Evolutionary conservation across 1,140 invertebrate genomes (phyloP).

Genomic region (Trichomalopsis sarcophagae): DNA sequence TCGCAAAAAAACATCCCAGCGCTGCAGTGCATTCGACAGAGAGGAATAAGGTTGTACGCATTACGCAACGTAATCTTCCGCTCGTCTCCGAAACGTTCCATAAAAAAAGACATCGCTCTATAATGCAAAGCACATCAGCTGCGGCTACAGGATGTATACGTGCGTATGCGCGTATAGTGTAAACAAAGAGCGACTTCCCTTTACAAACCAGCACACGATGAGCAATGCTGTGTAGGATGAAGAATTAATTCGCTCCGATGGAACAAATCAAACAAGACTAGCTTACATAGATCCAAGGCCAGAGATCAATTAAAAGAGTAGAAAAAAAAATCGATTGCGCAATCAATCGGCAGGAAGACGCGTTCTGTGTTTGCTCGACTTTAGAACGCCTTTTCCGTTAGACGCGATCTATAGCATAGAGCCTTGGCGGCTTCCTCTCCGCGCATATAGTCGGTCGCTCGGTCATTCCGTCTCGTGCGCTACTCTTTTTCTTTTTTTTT

Average conservation of each 20-base stretch:
- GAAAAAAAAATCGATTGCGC: not conserved
- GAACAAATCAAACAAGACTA: not conserved
- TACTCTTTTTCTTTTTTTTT: not conserved
- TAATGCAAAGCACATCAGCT: too few species aligned
- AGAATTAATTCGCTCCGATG: not conserved
- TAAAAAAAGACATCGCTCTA: not conserved
- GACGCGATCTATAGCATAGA: not conserved
- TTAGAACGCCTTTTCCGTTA: constrained; percentile 19
- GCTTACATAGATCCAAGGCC: not conserved
- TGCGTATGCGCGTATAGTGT: not conserved
- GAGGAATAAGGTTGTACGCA: not conserved
- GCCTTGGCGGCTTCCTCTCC: not conserved
- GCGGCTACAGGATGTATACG: not conserved
- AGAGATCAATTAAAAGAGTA: not conserved
- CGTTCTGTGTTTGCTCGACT: constrained; percentile 11
- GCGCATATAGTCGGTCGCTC: constrained; percentile 38
- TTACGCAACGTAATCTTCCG: constrained; percentile 30
- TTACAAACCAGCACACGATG: not conserved
- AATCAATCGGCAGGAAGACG: not conserved
- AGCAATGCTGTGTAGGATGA: not conserved
- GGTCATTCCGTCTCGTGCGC: constrained; percentile 3
- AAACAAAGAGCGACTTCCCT: constrained; percentile 9
- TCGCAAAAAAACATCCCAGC: constrained; percentile 13
- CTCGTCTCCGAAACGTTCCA: too few species aligned
- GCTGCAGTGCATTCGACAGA: not conserved